These are phyloP conservation scores for Halisarca cf. caerulea DNA, from an alignment of 37 sponge, comb jelly and placozoan species.

Conservation along the genomic window DNA sequence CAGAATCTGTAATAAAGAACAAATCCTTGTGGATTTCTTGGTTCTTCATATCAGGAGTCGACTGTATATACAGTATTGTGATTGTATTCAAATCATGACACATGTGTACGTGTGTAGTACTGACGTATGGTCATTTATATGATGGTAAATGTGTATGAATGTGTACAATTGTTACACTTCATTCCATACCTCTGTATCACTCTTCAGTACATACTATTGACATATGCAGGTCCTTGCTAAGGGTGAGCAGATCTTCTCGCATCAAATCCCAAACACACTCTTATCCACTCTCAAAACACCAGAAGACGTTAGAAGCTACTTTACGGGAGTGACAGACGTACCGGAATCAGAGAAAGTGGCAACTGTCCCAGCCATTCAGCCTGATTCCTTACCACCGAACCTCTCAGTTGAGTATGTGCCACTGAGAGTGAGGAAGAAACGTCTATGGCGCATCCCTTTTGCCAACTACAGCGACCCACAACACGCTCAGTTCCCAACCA, in stretches of 20 bases:
- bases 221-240: slow-evolving; percentile 36
- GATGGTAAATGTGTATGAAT: too few species aligned
- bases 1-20: too few species aligned
- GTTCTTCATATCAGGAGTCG: too few species aligned
- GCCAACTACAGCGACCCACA: slow-evolving; percentile 52
- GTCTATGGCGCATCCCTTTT: slow-evolving; percentile 33
- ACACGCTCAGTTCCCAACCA: slow-evolving; percentile 54
- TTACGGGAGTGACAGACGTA: slow-evolving; percentile 18
- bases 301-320: slow-evolving; percentile 23
- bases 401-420: slow-evolving; percentile 28
- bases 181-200: too few species aligned
- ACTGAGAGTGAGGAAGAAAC: neutral
- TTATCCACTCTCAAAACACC: slow-evolving; percentile 39
- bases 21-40: too few species aligned
- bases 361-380: neutral
- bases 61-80: too few species aligned
- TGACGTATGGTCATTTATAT: too few species aligned
- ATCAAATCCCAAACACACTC: slow-evolving; percentile 18
- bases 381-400: slow-evolving; percentile 47
- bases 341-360: neutral
- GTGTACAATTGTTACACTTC: too few species aligned
- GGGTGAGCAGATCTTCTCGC: slow-evolving; percentile 44
- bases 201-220: too few species aligned
- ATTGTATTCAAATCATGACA: too few species aligned
- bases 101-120: too few species aligned